phyloP scores from a whole-genome alignment of 2,797 vertebrate genomes.

The Astyanax mexicanus region DNA sequence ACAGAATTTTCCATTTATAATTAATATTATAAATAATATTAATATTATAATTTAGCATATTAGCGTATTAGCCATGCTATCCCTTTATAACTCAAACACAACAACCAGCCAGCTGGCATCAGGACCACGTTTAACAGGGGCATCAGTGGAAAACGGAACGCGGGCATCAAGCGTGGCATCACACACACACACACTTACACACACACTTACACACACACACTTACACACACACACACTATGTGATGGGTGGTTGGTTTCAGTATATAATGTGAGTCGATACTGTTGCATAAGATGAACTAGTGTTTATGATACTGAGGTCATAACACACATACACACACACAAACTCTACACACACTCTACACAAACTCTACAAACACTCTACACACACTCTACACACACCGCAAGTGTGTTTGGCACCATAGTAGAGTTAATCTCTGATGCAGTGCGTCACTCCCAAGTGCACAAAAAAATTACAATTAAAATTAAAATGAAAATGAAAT shows the following conservation, averaged over 20 bases:
- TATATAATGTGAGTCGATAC: constrained; percentile 6
- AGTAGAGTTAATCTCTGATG: not conserved
- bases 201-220: not conserved
- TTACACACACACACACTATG: not conserved
- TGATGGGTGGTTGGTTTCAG: constrained; percentile 7
- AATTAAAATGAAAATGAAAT: no score
- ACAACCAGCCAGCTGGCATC: constrained; percentile 42
- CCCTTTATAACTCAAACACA: not conserved
- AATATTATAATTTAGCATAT: not conserved
- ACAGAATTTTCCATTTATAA: not conserved
- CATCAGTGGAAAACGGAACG: constrained; percentile 21
- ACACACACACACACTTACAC: constrained; percentile 8
- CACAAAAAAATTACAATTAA: no score
- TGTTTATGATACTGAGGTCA: constrained; percentile 10
- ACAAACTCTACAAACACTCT: not conserved
- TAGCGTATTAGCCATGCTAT: not conserved
- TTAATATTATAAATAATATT: no score
- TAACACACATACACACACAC: not conserved
- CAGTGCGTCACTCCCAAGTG: no score
- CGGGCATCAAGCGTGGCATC: not conserved
- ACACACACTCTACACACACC: not conserved
- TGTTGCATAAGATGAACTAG: not conserved
- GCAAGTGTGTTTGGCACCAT: constrained; percentile 17
- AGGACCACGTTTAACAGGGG: constrained; percentile 24
- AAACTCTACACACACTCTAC: not conserved